Conservation (phyloP, 2,113 vertebrate genomes). For the Recurvirostra avosetta region DNA sequence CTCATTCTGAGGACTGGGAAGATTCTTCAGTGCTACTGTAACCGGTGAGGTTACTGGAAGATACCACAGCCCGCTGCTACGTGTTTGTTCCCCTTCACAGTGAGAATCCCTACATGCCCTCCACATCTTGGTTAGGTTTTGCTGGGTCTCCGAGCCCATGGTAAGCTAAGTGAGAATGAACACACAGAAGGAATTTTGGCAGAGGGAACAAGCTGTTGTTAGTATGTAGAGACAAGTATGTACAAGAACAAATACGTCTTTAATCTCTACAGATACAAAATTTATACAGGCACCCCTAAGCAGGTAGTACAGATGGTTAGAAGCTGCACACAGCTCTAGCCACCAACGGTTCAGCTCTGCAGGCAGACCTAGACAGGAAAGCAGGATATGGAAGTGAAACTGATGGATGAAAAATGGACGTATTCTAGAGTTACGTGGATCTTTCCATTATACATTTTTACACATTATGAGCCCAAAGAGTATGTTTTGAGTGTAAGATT, state of each 20-base stretch:
- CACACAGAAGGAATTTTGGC: not conserved
- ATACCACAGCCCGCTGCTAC: not conserved
- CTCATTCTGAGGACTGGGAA: not conserved
- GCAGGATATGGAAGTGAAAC: not conserved
- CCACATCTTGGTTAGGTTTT: not conserved
- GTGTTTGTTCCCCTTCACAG: not conserved
- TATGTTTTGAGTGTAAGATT: not conserved
- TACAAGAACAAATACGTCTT: not conserved
- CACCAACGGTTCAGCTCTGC: not conserved
- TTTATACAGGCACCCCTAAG: not conserved
- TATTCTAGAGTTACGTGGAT: not conserved
- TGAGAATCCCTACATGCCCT: not conserved
- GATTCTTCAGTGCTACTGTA: not conserved
- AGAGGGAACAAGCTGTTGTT: not conserved
- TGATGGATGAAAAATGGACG: not conserved
- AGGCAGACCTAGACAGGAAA: not conserved
- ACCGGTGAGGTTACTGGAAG: not conserved
- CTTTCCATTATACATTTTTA: not conserved
- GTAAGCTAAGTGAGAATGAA: accelerated
- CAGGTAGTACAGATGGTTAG: not conserved
- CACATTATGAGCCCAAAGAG: not conserved
- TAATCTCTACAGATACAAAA: not conserved
- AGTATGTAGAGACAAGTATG: not conserved
- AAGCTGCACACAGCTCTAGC: not conserved
- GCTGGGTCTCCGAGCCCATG: not conserved